phyloP scores from a whole-genome alignment of 2,797 vertebrate species.

The Takifugu rubripes region DNA sequence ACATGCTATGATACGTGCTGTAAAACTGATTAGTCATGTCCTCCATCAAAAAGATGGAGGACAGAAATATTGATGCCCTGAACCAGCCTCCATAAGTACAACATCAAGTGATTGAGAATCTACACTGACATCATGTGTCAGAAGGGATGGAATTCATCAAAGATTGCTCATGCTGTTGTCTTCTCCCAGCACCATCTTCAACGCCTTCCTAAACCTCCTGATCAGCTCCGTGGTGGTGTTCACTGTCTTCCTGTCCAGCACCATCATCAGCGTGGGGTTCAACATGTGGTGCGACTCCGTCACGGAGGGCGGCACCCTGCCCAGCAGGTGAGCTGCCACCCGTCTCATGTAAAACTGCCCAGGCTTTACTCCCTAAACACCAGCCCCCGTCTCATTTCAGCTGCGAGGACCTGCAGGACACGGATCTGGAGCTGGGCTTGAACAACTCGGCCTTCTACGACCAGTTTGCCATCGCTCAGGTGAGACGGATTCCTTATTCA shows the following conservation, averaged over 20 bases:
- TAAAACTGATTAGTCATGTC: slow-evolving; percentile 18
- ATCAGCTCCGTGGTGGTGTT: slow-evolving; percentile 90
- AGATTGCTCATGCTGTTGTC: background rate
- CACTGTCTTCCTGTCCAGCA: slow-evolving; percentile 92
- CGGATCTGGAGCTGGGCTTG: slow-evolving; percentile 87
- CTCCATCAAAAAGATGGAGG: slow-evolving; percentile 29
- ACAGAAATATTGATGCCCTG: background rate
- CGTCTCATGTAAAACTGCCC: background rate
- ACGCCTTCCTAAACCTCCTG: slow-evolving; percentile 92
- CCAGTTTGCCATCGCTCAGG: slow-evolving; percentile 95
- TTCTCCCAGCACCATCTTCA: slow-evolving; percentile 87
- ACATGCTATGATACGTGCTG: background rate
- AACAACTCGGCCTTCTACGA: slow-evolving; percentile 95
- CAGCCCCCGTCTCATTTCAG: slow-evolving; percentile 61
- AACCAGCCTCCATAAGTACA: too few relatives aligned
- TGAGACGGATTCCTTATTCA: slow-evolving; percentile 43
- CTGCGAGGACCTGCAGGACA: slow-evolving; percentile 90
- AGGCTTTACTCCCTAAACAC: background rate
- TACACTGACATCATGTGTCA: background rate
- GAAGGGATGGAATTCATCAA: too few relatives aligned
- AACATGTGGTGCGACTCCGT: slow-evolving; percentile 95
- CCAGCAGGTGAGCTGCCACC: slow-evolving; percentile 81
- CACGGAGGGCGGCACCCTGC: slow-evolving; percentile 86
- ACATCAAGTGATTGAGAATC: too few relatives aligned
- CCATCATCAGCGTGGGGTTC: slow-evolving; percentile 94